Conservation (phyloP, 2,888 invertebrate genomes). For the Agrilus mali region DNA sequence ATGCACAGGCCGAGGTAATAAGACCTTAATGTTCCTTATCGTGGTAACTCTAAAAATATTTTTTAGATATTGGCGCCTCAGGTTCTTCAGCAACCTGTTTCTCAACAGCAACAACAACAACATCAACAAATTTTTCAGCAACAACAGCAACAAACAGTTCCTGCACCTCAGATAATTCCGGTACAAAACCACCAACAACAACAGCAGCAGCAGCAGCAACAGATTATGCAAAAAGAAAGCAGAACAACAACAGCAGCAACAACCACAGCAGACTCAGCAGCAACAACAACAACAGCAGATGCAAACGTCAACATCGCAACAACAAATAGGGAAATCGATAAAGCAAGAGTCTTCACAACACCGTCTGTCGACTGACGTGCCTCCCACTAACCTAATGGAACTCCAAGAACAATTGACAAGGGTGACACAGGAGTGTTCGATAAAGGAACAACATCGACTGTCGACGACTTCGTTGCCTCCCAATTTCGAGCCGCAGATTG, state of each 20-base stretch:
- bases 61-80: neutral
- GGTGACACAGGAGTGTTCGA: conserved; percentile 13
- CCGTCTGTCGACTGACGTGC: conserved; percentile 22
- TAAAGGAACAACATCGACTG: conserved; percentile 18
- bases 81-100: conserved; percentile 6
- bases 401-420: conserved; percentile 27
- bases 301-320: conserved; percentile 10
- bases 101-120: conserved; percentile 7
- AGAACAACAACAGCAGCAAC: conserved; percentile 18
- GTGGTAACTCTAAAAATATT: no score
- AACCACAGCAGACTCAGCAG: conserved; percentile 6
- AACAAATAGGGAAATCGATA: conserved; percentile 2
- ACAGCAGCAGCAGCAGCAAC: conserved; percentile 7
- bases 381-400: conserved; percentile 27
- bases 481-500: conserved; percentile 23
- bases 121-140: conserved; percentile 7
- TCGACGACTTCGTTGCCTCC: conserved; percentile 28
- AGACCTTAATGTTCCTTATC: no score
- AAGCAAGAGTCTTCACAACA: conserved; percentile 9
- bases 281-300: conserved; percentile 4
- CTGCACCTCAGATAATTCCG: neutral
- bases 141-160: conserved; percentile 5
- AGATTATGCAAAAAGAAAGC: conserved; percentile 24
- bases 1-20: neutral
- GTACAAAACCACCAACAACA: conserved; percentile 2